These are phyloP conservation scores for Drosophila subquinaria DNA, from an alignment of 2,888 invertebrate species.

Conservation along the genomic window DNA sequence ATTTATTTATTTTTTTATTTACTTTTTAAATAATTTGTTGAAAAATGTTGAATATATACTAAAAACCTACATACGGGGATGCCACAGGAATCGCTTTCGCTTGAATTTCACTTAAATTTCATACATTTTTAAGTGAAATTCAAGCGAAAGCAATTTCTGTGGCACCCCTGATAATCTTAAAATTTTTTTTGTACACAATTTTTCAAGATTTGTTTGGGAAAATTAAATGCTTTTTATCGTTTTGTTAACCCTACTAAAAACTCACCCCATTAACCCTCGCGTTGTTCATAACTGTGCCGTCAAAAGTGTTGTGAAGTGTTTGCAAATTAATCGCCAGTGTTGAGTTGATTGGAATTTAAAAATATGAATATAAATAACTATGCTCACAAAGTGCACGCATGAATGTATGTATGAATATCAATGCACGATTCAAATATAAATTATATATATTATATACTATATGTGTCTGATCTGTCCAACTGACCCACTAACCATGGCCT, in stretches of 20 bases:
- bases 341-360: constrained; percentile 82
- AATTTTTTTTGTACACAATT: too few species aligned
- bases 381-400: constrained; percentile 20
- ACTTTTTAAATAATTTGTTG: too few species aligned
- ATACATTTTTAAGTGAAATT: too few species aligned
- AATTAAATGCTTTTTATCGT: background rate
- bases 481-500: constrained; percentile 46
- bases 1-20: too few species aligned
- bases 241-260: constrained; percentile 25
- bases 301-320: constrained; percentile 53
- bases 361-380: constrained; percentile 2
- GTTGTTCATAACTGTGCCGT: constrained; percentile 39
- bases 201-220: too few species aligned
- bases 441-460: constrained; percentile 12
- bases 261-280: constrained; percentile 21
- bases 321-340: background rate
- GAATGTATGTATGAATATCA: constrained; percentile 24
- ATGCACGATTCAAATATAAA: constrained; percentile 40
- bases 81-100: too few species aligned
- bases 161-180: too few species aligned
- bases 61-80: too few species aligned
- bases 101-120: too few species aligned
- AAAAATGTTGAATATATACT: too few species aligned
- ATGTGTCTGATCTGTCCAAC: constrained; percentile 4
- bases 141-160: too few species aligned